Evolutionary conservation across 2,113 vertebrate species (phyloP).

Genomic region (Hippoglossus stenolepis): DNA sequence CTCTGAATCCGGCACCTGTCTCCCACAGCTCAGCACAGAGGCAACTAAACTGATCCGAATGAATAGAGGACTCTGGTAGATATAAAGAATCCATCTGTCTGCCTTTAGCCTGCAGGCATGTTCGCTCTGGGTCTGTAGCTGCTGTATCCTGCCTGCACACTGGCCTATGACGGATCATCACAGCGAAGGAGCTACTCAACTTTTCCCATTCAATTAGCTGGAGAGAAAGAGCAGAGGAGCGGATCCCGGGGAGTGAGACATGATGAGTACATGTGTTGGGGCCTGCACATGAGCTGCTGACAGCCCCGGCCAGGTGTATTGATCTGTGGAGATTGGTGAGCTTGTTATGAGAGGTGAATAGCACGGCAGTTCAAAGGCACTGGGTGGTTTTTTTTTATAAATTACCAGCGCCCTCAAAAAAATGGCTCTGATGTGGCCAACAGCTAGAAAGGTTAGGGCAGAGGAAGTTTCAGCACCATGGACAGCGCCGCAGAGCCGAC

Average conservation of each 20-base stretch:
- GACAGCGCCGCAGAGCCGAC: conserved; percentile 47
- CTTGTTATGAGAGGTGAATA: conserved; percentile 42
- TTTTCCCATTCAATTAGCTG: conserved; percentile 76
- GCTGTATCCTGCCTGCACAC: conserved; percentile 52
- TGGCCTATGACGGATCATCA: conserved; percentile 44
- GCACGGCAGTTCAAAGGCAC: conserved; percentile 42
- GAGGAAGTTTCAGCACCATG: conserved; percentile 59
- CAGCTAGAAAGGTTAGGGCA: conserved; percentile 13
- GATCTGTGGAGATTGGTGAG: conserved; percentile 52
- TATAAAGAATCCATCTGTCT: conserved; percentile 77
- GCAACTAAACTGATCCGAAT: conserved; percentile 75
- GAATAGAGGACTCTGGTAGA: conserved; percentile 73
- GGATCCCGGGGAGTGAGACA: conserved; percentile 21
- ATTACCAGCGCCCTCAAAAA: conserved; percentile 17
- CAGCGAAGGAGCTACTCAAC: conserved; percentile 66
- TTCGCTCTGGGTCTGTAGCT: conserved; percentile 67
- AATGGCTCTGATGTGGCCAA: conserved; percentile 5
- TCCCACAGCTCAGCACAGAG: conserved; percentile 65
- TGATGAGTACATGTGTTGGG: conserved; percentile 46
- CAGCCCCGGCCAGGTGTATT: conserved; percentile 52
- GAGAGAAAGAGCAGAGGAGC: conserved; percentile 34
- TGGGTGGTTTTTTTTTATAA: conserved; percentile 37
- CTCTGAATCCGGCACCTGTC: conserved; percentile 73
- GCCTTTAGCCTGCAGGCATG: conserved; percentile 75
- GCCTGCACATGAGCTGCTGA: conserved; percentile 51